Evolutionary conservation across 2,797 vertebrate genomes (phyloP).

Genomic region (Rhinoraja longicauda): DNA sequence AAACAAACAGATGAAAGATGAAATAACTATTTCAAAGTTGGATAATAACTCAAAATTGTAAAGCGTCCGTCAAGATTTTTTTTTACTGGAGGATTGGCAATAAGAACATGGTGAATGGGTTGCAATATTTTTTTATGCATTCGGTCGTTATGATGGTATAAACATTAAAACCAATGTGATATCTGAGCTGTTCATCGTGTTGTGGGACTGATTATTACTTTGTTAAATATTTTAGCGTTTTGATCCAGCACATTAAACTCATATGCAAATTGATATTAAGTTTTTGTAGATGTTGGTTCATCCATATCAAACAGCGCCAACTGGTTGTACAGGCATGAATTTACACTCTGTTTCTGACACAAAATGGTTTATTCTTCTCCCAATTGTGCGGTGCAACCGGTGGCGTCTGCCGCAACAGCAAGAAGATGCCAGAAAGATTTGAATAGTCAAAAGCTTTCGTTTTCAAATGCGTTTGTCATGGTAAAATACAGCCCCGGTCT

Average conservation of each 20-base stretch:
- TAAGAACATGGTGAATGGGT: neutral
- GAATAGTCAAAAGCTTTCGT: conserved; percentile 35
- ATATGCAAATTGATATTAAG: neutral
- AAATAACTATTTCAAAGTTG: neutral
- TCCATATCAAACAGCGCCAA: neutral
- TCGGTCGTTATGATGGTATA: neutral
- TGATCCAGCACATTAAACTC: neutral
- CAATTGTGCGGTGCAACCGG: conserved; percentile 30
- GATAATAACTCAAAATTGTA: neutral
- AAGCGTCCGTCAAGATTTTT: neutral
- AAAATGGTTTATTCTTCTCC: conserved; percentile 25
- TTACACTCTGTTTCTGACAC: conserved; percentile 18
- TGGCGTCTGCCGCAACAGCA: conserved; percentile 28
- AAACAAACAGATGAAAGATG: neutral
- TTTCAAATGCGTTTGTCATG: conserved; percentile 36
- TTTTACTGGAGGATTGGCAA: no score
- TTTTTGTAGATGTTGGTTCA: neutral
- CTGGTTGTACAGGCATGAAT: conserved; percentile 19
- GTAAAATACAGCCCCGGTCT: conserved; percentile 38
- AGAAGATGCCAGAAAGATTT: conserved; percentile 35
- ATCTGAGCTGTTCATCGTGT: neutral
- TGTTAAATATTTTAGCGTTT: no score
- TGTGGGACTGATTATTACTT: neutral
- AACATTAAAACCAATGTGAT: neutral
- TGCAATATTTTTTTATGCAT: neutral